Evolutionary conservation across 2,797 vertebrate species (phyloP), one percentile per base, ranked within the genome.

Genomic region (Schizothorax lantsangensis): DNA sequence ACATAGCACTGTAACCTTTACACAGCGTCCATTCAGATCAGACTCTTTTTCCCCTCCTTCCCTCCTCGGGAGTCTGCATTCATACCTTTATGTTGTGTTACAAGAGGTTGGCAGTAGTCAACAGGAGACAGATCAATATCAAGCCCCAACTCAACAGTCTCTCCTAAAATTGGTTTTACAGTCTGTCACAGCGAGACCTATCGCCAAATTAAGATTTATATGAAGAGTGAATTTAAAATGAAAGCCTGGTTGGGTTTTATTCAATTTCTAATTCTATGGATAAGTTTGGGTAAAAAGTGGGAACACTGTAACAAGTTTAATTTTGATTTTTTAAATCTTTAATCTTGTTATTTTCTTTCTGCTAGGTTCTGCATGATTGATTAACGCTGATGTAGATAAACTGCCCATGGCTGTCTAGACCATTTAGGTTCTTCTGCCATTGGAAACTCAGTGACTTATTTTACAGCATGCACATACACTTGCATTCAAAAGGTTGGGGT

Each of bases 1-100:
- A 90, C 90, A 92, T 92, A 91, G 88, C 62, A 49, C 83, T 86
- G 88, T 93, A 95, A 95, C 93, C 92, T 95, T 94, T 95, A 93
- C 93, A 93, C 92, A 93, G 92, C 74, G 85, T 93, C 92, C 90
- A 88, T 92, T 94, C 94, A 92, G 68, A 94, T 94, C 91, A 92
- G 89, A 85, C 89, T 94, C 91, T 90, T 72, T 62, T 7, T 33
- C 38, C 66, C 19, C 66, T 79, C 84, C 83, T 78, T 91, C 92
- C 21, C 68, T 59, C 73, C 79, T 62, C 59, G 30, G 64, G 23
- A 83, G 78, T 75, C 36, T 52, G 62, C 38, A 81, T 85, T 84
- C 82, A 84, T 72, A 75, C 54, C 66, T 79, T 83, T 84, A 64
- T 88, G 75, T 86, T 81, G 68, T 80, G 78, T 73, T 86, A 81